Conservation (phyloP, 2,113 vertebrate species). For the Tyrannus savana region DNA sequence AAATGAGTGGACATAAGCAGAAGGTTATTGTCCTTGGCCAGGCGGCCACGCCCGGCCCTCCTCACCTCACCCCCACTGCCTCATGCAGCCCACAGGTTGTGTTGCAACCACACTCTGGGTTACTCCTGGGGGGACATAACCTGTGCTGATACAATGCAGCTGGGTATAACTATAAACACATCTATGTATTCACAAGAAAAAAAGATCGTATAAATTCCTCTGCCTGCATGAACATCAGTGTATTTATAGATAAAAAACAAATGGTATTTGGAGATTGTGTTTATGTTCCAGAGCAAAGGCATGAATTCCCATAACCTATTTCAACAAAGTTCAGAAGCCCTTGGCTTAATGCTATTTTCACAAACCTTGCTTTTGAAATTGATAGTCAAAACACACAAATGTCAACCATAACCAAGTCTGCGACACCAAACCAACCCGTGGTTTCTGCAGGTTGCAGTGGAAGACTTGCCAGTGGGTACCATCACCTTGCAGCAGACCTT, state of each 20-base stretch:
- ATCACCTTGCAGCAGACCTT: not conserved
- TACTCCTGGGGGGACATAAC: not conserved
- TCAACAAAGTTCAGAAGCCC: not conserved
- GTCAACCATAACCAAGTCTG: not conserved
- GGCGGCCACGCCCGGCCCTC: not conserved
- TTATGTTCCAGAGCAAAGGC: not conserved
- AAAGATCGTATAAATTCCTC: not conserved
- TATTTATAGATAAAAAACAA: not conserved
- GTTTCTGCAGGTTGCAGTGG: not conserved
- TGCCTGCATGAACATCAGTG: not conserved
- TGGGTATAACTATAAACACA: accelerated
- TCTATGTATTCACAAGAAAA: not conserved
- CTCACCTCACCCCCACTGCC: not conserved
- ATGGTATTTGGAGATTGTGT: not conserved
- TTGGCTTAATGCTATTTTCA: not conserved
- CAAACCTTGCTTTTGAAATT: not conserved
- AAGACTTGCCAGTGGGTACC: not conserved
- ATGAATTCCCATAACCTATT: not conserved
- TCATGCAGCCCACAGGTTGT: accelerated
- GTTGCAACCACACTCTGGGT: not conserved
- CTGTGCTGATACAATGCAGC: not conserved
- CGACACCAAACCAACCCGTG: not conserved
- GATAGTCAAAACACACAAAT: not conserved
- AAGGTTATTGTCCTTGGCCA: not conserved
- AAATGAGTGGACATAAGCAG: not conserved